Base-by-base conservation (phyloP, 2,113 vertebrate species). In the Ptilorrhoa leucosticta region DNA sequence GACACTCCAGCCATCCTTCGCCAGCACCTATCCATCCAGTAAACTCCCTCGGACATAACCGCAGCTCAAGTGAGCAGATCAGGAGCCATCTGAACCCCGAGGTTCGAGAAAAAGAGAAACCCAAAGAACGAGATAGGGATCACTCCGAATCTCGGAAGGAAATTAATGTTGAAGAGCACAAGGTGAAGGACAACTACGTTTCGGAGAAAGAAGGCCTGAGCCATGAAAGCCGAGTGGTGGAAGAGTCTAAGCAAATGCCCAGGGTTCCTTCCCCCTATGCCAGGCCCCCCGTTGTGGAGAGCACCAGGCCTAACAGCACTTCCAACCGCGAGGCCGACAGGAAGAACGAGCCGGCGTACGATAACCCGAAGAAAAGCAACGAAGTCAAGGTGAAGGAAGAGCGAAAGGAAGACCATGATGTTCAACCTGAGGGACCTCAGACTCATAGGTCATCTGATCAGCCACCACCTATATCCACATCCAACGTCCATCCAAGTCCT, bases 361-460 rank as follows among this genome's bases (percentile, higher is more conserved):
- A 99, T 77, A 98, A 98, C 90, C 97, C 98, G 92, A 99, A 99
- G 98, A 99, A 99, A 98, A 98, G 83, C 96, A 98, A 70, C 9
- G 99, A 99, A 97, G 98, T 99, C 82, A 99, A 99, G 97, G 99
- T 99, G 91, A 99, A 99, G 97, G 99, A 99, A 97, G 99, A 99
- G 90, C 97, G 99, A 80, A 99, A 99, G 93, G 99, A 99, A 97
- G 99, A 99, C 64, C 99, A 98, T 6, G 99, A 99, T n/a, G 98
- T 98, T 82, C 95, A 97, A 2, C 39, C 97, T 3, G 99, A 99
- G 87, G 98, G 98, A 93, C 93, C 97, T 9, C 98, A 97, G 58
- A 97, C 98, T 79, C 98, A 98, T 56, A 97, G 98, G 87, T 82
- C 98, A 16, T 93, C 93, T 27, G 98, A 98, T 93, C 99, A 98